These are phyloP conservation scores for Diachrysia chrysitis DNA, from an alignment of 2,888 invertebrate genomes.

Conservation along the genomic window DNA sequence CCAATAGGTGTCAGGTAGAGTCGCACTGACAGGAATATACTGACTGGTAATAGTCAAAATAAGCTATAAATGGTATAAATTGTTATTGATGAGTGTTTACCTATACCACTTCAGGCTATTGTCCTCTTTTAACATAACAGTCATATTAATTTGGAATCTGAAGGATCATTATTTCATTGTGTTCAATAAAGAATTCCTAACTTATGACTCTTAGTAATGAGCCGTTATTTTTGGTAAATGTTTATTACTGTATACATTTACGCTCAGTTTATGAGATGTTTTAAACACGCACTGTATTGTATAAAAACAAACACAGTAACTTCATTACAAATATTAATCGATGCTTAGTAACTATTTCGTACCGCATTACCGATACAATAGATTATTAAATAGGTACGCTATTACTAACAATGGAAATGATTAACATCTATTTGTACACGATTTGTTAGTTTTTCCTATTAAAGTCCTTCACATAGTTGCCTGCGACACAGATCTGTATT, in stretches of 20 bases:
- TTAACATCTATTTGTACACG: slow-evolving; percentile 38
- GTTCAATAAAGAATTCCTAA: slow-evolving; percentile 15
- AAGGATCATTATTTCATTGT: slow-evolving; percentile 7
- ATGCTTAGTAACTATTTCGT: not conserved
- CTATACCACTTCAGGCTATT: slow-evolving; percentile 37
- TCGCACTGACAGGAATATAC: slow-evolving; percentile 12
- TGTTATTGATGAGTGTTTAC: slow-evolving; percentile 24
- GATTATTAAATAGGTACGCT: slow-evolving; percentile 27
- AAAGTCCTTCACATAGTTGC: slow-evolving; percentile 47
- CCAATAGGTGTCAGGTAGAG: not conserved
- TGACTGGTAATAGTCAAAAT: slow-evolving; percentile 20
- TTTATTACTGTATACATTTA: not conserved
- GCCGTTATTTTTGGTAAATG: not conserved
- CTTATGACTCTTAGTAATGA: not conserved
- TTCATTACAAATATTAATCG: not conserved
- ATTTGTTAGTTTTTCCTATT: slow-evolving; percentile 35
- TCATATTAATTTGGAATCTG: slow-evolving; percentile 28
- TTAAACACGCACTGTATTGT: not conserved
- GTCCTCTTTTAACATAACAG: slow-evolving; percentile 37
- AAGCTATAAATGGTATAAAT: slow-evolving; percentile 44
- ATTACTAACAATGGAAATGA: slow-evolving; percentile 27
- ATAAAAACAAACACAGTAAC: not conserved
- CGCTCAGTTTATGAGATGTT: not conserved
- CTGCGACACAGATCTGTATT: slow-evolving; percentile 50
- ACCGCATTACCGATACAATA: not conserved